Evolutionary conservation across 2,888 invertebrate genomes (phyloP), one percentile per base, ranked within the genome.

Genomic region (Noctua janthina): DNA sequence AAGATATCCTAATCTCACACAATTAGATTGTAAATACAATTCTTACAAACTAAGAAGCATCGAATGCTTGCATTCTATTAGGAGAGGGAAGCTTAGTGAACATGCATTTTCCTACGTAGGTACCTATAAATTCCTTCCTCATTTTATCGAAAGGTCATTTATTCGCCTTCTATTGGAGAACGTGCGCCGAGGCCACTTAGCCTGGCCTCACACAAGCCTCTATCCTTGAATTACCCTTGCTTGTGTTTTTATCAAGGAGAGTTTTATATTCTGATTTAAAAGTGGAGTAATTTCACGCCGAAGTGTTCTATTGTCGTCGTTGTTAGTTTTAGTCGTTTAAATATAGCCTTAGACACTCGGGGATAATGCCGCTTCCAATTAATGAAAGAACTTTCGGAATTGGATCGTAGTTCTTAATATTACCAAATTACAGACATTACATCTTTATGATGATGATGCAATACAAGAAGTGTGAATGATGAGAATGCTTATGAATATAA

Each of bases 71-170:
- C 86, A 82, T 89, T 87, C 80, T 79, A 75, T 84, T 86, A 82
- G n/a, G n/a, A n/a, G 79, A 87, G 83, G 81, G 70, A 80, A 88
- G 90, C 88, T 91, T 87, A 90, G 91, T 91, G 90, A 90, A 91
- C 92, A 93, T 94, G 93, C 92, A 94, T 94, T 94, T 92, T 92
- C 90, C 91, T 90, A 91, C 89, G 88, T 43, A 43, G 43, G 43
- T 89, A 92, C 89, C 92, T 91, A 94, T 94, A 94, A 95, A 95
- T 95, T 94, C 93, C 92, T 93, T 93, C 91, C 94, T 93, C 95
- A 95, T 95, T 95, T 94, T 93, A 94, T 93, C 93, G 92, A 91
- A 90, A 92, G 93, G 94, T 95, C 95, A 94, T 95, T 94, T 94
- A 95, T 95, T 94, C 92, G 93, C 92, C 91, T 95, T 95, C 93